Evolutionary conservation across 2,113 vertebrate species (phyloP), one percentile per base, ranked within the genome.

Genomic region (Cheirogaleus medius): DNA sequence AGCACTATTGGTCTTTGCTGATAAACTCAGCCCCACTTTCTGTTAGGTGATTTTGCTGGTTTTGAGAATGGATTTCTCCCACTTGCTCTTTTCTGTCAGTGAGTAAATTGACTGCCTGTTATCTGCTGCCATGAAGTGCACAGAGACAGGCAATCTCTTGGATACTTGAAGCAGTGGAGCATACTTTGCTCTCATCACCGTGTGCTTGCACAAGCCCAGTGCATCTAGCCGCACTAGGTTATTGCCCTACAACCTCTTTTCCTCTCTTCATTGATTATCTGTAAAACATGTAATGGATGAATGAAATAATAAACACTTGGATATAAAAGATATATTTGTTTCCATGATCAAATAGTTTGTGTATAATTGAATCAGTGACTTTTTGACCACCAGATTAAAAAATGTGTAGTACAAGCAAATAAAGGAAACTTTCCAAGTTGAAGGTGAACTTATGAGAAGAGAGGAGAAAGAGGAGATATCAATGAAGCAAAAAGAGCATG

Each of bases 31-130:
- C 9, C 37, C 15, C 10, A 6, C 54, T 1, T 78, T 78, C 47
- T 80, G 14, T 71, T 49, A 73, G 54, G 54, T 63, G 32, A 29
- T 93, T 94, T 60, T 71, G 58, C 15, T 92, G 23, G 11, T 42
- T 96, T 95, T 68, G 37, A 95, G 56, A 77, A 54, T 15, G 78
- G 52, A 34, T 89, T 76, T 73, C 42, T 81, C 21, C 44, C 93
- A 52, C 9, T 52, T 80, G 13, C 15, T n/a, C 11, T 58, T 69
- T 54, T 64, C 14, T 80, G 39, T 71, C 9, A 71, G 73, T 23
- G 49, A 63, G 17, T 85, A 87, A 86, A 83, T 27, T 76, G 14
- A 47, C 21, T 52, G 32, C 8, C 7, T 88, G 8, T 69, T 84
- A 83, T 23, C 25, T 71, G n/a, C 37, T 87, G 63, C 39, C 37